Percentiles rank a stretch among this genome's conserved stretches.
Evolutionary conservation across 1,140 invertebrate species (phyloP).

Genomic region (Liolophura sinensis): DNA sequence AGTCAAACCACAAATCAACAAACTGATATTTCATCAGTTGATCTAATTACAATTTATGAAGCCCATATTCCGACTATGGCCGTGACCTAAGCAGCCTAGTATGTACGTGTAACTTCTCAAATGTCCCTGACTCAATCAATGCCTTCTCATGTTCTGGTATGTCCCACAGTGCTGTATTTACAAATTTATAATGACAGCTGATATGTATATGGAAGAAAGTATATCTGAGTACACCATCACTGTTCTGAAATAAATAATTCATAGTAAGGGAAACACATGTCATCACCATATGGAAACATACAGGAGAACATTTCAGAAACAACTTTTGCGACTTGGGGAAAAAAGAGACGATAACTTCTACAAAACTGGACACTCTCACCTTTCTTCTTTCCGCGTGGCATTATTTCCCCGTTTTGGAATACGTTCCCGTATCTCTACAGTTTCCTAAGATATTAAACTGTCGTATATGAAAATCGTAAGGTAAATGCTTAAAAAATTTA

Average conservation of each 20-base stretch:
- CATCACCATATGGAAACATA: background rate
- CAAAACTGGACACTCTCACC: conserved; percentile 19
- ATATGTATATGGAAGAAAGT: too few species aligned
- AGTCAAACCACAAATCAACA: too few species aligned
- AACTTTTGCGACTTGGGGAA: background rate
- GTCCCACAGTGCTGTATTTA: too few species aligned
- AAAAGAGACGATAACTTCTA: conserved; percentile 4
- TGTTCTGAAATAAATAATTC: background rate
- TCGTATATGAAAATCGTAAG: conserved; percentile 45
- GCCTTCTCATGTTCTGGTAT: too few species aligned
- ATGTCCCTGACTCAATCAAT: too few species aligned
- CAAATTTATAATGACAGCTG: too few species aligned
- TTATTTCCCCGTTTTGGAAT: conserved; percentile 33
- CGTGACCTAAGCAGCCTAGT: too few species aligned
- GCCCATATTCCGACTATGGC: too few species aligned
- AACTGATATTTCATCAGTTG: too few species aligned
- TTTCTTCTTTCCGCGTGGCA: conserved; percentile 53
- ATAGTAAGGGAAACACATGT: background rate
- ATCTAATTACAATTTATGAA: too few species aligned
- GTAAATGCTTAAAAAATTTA: conserved; percentile 21
- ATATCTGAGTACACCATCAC: too few species aligned
- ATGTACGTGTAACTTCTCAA: too few species aligned
- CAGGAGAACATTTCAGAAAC: background rate
- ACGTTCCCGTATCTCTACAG: conserved; percentile 29
- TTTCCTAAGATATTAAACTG: conserved; percentile 33